Percentiles rank a stretch among this genome's conserved stretches.
These are phyloP conservation scores for Chymomyza costata DNA, from an alignment of 1,140 invertebrate genomes.

Conservation along the genomic window DNA sequence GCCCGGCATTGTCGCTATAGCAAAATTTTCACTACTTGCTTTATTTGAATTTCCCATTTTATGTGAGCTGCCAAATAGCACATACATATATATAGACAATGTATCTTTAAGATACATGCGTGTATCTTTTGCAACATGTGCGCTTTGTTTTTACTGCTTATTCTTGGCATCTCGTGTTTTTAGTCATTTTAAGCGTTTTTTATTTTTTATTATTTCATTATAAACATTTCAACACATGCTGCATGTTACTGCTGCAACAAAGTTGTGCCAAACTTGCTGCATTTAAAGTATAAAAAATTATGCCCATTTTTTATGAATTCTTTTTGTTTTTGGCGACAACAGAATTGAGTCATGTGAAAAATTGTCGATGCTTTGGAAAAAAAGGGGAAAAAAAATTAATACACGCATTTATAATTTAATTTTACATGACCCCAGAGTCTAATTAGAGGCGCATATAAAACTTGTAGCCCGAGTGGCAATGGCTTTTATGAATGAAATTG, in stretches of 20 bases:
- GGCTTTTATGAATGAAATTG: background rate
- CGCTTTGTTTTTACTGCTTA: constrained; percentile 20
- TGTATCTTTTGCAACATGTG: constrained; percentile 43
- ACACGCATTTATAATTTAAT: constrained; percentile 49
- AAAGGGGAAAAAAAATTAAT: background rate
- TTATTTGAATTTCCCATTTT: constrained; percentile 39
- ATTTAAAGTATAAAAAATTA: constrained; percentile 14
- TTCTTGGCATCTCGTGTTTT: constrained; percentile 8
- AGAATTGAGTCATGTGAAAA: constrained; percentile 54
- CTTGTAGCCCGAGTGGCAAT: constrained; percentile 38
- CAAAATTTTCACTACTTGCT: constrained; percentile 37
- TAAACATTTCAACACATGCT: constrained; percentile 53
- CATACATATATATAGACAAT: constrained; percentile 28
- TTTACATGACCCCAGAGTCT: constrained; percentile 56
- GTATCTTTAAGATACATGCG: constrained; percentile 37
- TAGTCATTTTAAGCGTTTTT: constrained; percentile 10
- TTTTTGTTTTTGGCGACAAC: constrained; percentile 31
- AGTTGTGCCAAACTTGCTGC: constrained; percentile 20
- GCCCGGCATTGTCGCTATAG: constrained; percentile 12
- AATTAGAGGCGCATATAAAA: constrained; percentile 52
- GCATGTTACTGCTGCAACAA: constrained; percentile 22
- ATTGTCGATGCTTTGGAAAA: constrained; percentile 3
- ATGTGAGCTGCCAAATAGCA: constrained; percentile 41
- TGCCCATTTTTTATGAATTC: constrained; percentile 26
- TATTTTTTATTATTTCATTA: constrained; percentile 51